Evolutionary conservation across 2,797 vertebrate genomes (phyloP), one percentile per base, ranked within the genome.

Genomic region (Limosa lapponica): DNA sequence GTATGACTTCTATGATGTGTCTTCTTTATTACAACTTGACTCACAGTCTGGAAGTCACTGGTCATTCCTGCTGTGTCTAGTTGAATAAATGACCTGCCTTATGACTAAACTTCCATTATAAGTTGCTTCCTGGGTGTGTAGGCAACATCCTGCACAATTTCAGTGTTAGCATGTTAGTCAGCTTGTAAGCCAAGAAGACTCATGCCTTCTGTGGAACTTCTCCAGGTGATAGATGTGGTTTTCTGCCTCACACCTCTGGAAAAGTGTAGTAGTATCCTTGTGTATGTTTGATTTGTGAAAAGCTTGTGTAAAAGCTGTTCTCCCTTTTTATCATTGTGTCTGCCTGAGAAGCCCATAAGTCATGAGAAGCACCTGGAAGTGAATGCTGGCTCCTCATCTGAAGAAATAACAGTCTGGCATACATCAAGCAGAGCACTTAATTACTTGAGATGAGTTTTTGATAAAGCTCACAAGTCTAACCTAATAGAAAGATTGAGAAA

Each of bases 401-500:
- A 62, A 78, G 61, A 41, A 74, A 22, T 49, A 58, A 2, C 1
- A 28, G 2, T 2, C 75, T 70, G 59, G 41, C 15, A n/a, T 13
- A 10, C 3, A 1, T 2, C 0, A 1, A 57, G 28, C 36, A 74
- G 30, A 39, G 25, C 49, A 10, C 34, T 32, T 2, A 12, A 30
- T 9, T 6, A 54, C 51, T 55, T 92, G 69, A 49, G 28, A 1
- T 12, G 16, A 10, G 10, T 48, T 41, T 77, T 7, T 36, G 54
- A 23, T 30, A 72, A 90, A 83, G 62, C 24, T 7, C 13, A n/a
- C 30, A 57, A 84, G 4, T 23, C 48, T 83, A 66, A 90, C 37
- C 10, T 41, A 10, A 71, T 73, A 55, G 8, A 81, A 48, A 16
- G 7, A 27, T 43, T 36, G 6, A 44, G 52, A 10, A 44, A 71